Conservation (phyloP, 1,140 invertebrate genomes). For the Coptotermes formosanus region DNA sequence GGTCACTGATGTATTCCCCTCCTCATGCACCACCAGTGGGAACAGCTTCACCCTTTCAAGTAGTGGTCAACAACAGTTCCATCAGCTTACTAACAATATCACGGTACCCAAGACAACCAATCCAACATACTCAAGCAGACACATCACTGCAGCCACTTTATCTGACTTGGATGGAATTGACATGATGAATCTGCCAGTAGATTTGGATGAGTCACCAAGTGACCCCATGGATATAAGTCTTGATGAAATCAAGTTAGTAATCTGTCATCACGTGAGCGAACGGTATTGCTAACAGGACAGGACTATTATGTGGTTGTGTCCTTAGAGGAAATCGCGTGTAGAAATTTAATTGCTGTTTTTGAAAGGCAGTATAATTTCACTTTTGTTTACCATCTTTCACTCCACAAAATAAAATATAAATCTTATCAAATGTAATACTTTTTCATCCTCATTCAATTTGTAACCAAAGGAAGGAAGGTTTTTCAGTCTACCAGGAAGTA, state of each 20-base stretch:
- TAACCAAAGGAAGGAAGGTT: no score
- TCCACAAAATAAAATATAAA: no score
- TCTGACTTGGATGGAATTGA: conserved; percentile 60
- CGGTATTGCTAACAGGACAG: no score
- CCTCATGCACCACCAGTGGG: not conserved
- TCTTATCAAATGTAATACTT: no score
- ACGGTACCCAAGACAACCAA: not conserved
- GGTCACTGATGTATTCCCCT: not conserved
- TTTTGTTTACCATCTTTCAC: no score
- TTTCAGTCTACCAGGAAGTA: no score
- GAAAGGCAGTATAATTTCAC: no score
- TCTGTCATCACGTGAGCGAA: not conserved
- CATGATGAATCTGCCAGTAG: conserved; percentile 65
- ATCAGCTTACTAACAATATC: not conserved
- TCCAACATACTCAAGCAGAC: conserved; percentile 13
- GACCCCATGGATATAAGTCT: conserved; percentile 48
- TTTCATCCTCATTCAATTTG: no score
- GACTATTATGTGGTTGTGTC: no score
- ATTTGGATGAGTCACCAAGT: conserved; percentile 52
- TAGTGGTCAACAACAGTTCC: not conserved
- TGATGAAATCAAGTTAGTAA: conserved; percentile 53
- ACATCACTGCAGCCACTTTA: conserved; percentile 43
- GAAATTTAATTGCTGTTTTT: no score
- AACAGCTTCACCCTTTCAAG: not conserved
- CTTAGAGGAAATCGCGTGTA: no score